Base-by-base conservation (phyloP, 2,113 vertebrate genomes). In the Catharus minimus region DNA sequence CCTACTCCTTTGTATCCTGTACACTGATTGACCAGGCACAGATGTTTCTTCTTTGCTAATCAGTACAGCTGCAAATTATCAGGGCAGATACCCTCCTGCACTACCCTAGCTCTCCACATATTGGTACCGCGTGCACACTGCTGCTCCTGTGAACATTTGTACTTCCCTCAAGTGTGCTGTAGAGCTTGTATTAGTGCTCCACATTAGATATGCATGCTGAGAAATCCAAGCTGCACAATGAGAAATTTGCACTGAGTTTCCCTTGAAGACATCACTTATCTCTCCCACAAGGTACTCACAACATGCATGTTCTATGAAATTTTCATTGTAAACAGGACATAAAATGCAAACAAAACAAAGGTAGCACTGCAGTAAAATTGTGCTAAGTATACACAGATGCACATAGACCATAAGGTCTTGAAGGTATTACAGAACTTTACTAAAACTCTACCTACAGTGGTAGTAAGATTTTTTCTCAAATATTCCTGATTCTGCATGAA, bases 91-190 rank as follows among this genome's bases (percentile, higher is more conserved):
- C 39, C 39, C 39, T 39, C 39, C 39, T 39, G 39, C 39, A 39
- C 39, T 39, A 14, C 39, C 39, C 39, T 39, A 13, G 39, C 12
- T 39, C 39, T 13, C 39, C 39, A 39, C 39, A 39, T 14, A 39
- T 14, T 39, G 53, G 17, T 44, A 22, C 13, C 24, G 15, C 14
- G 20, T 13, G 30, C 19, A 19, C 0, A 0, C 52, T 52, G 43
- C 55, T 41, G 7, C 15, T 41, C 49, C 7, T 11, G 20, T 17
- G 49, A 71, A 28, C 41, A 61, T 52, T 30, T 74, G 62, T 43
- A 39, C 67, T 79, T 79, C 24, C 38, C 55, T 82, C 71, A 58
- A 47, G 67, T 85, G 33, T 73, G 79, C 68, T 80, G 32, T 7
- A 69, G 44, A 39, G 38, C 32, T 22, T 38, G 44, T 19, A 33